Evolutionary conservation across 2,888 invertebrate species (phyloP).

Genomic region (Meghimatium bilineatum): DNA sequence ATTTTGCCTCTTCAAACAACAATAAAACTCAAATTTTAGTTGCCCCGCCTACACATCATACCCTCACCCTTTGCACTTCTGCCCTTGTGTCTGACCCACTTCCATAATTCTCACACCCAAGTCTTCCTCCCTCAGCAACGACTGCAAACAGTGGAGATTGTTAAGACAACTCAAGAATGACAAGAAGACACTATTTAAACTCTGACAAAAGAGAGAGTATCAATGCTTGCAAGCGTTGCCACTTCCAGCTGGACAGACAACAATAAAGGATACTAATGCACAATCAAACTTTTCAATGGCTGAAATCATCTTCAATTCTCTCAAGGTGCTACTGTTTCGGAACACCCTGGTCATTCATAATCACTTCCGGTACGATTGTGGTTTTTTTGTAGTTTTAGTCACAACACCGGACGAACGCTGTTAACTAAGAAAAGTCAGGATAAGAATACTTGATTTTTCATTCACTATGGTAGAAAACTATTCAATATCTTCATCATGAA

Average conservation of each 20-base stretch:
- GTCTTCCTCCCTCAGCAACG: not conserved
- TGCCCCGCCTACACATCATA: slow-evolving; percentile 1
- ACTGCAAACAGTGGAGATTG: not conserved
- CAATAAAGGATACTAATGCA: not conserved
- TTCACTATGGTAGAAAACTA: not conserved
- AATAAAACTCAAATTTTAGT: not conserved
- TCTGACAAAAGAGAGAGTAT: not conserved
- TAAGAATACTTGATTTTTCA: not conserved
- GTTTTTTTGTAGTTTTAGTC: not conserved
- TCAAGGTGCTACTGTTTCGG: not conserved
- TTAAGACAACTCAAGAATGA: not conserved
- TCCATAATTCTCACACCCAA: not conserved
- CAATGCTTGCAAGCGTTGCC: slow-evolving; percentile 18
- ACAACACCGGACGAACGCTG: not conserved
- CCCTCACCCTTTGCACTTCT: not conserved
- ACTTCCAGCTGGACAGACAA: not conserved
- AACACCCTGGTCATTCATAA: not conserved
- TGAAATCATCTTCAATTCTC: not conserved
- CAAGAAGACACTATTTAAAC: not conserved
- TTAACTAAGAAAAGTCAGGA: not conserved
- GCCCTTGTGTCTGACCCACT: slow-evolving; percentile 22
- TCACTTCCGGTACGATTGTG: slow-evolving; percentile 8
- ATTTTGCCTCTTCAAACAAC: no score
- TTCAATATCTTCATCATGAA: no score
- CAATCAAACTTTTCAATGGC: not conserved